Conservation (phyloP, 1,140 invertebrate genomes). For the Bacillus rossius region DNA sequence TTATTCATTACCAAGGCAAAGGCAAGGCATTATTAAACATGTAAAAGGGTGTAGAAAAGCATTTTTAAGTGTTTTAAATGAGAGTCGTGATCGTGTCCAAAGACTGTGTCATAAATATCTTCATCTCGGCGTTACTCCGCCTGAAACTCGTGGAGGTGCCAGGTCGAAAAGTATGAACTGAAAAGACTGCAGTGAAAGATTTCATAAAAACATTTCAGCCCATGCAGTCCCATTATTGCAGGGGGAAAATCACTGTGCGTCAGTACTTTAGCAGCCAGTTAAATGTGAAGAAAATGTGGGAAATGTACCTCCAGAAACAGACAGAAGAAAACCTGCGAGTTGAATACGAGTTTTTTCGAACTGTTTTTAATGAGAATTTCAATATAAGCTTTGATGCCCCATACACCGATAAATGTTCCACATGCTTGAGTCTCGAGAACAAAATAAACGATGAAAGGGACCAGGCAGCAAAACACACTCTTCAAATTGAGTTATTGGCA, state of each 20-base stretch:
- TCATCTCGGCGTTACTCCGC: constrained; percentile 9
- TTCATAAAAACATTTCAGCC: constrained; percentile 11
- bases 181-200: constrained; percentile 10
- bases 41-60: constrained; percentile 12
- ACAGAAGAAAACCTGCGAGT: constrained; percentile 4
- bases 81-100: constrained; percentile 10
- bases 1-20: too few species aligned
- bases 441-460: constrained; percentile 15
- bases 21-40: too few species aligned
- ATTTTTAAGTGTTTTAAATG: constrained; percentile 11
- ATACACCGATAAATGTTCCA: constrained; percentile 7
- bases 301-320: constrained; percentile 1
- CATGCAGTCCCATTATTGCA: constrained; percentile 3
- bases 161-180: neutral
- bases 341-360: constrained; percentile 5
- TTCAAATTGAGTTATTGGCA: neutral
- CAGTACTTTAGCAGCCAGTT: constrained; percentile 7
- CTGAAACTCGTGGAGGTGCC: constrained; percentile 11
- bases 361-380: constrained; percentile 7
- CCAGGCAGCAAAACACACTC: neutral
- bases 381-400: constrained; percentile 12
- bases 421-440: constrained; percentile 9
- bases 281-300: neutral
- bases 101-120: constrained; percentile 8
- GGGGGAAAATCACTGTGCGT: neutral